A percentile compares a stretch with the other conserved stretches of the same genome.
These are phyloP conservation scores for Crossaster papposus DNA, from an alignment of 53 echinoderm and acorn worm species.

Conservation along the genomic window DNA sequence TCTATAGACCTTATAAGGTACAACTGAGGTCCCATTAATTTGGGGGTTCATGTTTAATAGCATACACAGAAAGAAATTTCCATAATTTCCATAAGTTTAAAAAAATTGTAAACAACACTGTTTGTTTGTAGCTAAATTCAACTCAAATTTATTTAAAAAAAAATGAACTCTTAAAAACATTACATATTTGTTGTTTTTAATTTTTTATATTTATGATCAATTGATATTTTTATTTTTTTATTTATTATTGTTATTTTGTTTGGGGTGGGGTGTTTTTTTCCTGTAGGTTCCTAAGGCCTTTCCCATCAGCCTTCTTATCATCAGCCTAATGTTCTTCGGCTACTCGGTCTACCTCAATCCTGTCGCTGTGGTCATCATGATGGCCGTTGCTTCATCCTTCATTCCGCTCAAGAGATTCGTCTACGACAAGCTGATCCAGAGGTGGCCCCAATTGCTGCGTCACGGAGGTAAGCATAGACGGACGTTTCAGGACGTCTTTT, in stretches of 20 bases:
- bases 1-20: conserved; percentile 47
- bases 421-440: conserved; percentile 16
- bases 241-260: too few relatives aligned
- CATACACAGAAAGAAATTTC: too few relatives aligned
- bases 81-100: too few relatives aligned
- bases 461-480: conserved; percentile 20
- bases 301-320: conserved; percentile 46
- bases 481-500: too few relatives aligned
- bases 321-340: conserved; percentile 33
- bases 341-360: conserved; percentile 53
- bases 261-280: too few relatives aligned
- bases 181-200: too few relatives aligned
- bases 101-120: too few relatives aligned
- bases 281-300: conserved; percentile 51
- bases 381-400: conserved; percentile 19
- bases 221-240: neutral
- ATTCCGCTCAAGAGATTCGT: conserved; percentile 27
- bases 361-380: conserved; percentile 32
- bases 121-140: too few relatives aligned
- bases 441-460: conserved; percentile 1
- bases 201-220: neutral
- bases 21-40: neutral
- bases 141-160: too few relatives aligned
- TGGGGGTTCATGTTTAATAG: neutral
- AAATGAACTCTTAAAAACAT: too few relatives aligned